phyloP scores from a whole-genome alignment of 1,140 invertebrate genomes.

The Scaptodrosophila lebanonensis region DNA sequence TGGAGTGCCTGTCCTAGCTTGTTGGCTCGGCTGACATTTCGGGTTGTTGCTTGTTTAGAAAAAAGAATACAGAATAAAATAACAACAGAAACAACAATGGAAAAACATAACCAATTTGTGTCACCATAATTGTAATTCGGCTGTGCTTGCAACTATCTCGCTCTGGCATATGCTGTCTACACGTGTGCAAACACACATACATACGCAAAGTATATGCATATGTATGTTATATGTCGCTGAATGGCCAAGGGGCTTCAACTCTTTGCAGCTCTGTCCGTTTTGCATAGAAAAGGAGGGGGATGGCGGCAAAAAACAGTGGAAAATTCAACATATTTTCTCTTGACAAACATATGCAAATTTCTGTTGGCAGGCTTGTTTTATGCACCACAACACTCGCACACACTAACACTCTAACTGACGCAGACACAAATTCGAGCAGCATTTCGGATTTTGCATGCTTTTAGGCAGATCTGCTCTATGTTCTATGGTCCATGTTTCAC shows the following conservation, averaged over 20 bases:
- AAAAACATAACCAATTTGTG: slow-evolving; percentile 71
- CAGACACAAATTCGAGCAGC: not conserved
- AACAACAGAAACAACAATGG: slow-evolving; percentile 11
- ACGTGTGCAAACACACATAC: too few relatives aligned
- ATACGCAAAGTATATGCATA: too few relatives aligned
- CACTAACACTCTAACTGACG: too few relatives aligned
- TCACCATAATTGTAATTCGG: slow-evolving; percentile 70
- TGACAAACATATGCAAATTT: slow-evolving; percentile 29
- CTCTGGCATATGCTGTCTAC: not conserved
- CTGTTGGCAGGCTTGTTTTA: not conserved
- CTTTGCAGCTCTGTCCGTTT: slow-evolving; percentile 9
- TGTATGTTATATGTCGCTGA: too few relatives aligned
- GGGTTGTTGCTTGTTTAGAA: slow-evolving; percentile 35
- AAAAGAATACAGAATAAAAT: slow-evolving; percentile 11
- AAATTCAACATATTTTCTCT: slow-evolving; percentile 25
- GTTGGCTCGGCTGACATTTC: slow-evolving; percentile 55
- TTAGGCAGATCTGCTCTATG: too few relatives aligned
- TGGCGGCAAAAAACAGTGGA: slow-evolving; percentile 9
- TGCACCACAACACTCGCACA: too few relatives aligned
- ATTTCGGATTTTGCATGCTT: slow-evolving; percentile 33
- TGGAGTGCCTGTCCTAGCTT: slow-evolving; percentile 35
- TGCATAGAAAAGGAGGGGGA: too few relatives aligned
- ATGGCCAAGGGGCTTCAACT: not conserved
- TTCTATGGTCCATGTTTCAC: too few relatives aligned
- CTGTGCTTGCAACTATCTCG: not conserved